Evolutionary conservation across 2,888 invertebrate species (phyloP), one percentile per base, ranked within the genome.

Genomic region (Zaprionus bogoriensis): DNA sequence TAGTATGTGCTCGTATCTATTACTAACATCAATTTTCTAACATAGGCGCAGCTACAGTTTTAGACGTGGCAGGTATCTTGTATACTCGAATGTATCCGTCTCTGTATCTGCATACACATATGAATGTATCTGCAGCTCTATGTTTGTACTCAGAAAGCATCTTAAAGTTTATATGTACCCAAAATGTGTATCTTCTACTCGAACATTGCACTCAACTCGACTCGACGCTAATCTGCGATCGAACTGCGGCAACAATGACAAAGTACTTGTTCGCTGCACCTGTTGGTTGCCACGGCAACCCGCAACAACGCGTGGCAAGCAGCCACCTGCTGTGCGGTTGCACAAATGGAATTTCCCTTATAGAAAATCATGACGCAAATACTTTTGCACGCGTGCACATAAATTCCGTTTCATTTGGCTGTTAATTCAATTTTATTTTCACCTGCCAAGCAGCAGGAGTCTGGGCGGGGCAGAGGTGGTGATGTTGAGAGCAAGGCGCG

Each of bases 361-460:
- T 52, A 30, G 38, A 44, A 67, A 67, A 59, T 55, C 28, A 60
- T 41, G 36, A 48, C 10, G 9, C 25, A 10, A 64, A 47, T 42
- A 48, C 47, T 72, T 67, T 70, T 42, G 57, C 48, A 59, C 32
- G 63, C 67, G 7, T 55, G 71, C 60, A 74, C 63, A 74, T 67
- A 71, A 71, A 71, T 74, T 67, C 57, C 67, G 50, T 64, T 71
- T 74, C 61, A 74, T 68, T 74, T 74, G 44, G 61, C 47, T 71
- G 68, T 65, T 62, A 59, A 71, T 67, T 67, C 41, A 74, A 71
- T 71, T 67, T 64, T 47, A 38, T 51, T 44, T 42, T 32, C 48
- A 57, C 39, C 51, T 44, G 41, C 23, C 32, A 7, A 23, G n/a
- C 25, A 19, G 14, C 14, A 28, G 14, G 9, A 1, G 36, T 7